Evolutionary conservation across 2,888 invertebrate genomes (phyloP).

Genomic region (Timema podura): DNA sequence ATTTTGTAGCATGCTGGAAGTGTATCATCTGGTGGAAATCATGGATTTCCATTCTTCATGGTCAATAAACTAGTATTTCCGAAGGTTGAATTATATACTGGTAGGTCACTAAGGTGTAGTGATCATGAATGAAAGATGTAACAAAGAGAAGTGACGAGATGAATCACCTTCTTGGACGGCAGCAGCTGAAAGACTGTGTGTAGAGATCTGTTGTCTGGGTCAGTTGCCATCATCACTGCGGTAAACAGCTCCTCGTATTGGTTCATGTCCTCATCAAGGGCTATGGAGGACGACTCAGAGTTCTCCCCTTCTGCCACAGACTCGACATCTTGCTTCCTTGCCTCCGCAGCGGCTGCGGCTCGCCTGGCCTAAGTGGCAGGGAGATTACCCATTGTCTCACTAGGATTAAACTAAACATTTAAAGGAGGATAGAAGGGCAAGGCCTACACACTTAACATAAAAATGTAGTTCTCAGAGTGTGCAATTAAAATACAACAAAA

Average conservation of each 20-base stretch:
- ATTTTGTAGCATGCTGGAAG: no score
- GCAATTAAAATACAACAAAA: no score
- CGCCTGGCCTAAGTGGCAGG: slow-evolving; percentile 38
- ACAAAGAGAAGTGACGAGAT: background rate
- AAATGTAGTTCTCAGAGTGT: no score
- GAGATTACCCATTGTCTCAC: no score
- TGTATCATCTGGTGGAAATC: no score
- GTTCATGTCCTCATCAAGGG: slow-evolving; percentile 63
- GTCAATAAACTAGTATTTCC: no score
- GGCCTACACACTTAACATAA: no score
- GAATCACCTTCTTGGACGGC: slow-evolving; percentile 72
- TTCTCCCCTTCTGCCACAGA: slow-evolving; percentile 54
- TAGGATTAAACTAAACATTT: no score
- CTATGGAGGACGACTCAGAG: slow-evolving; percentile 66
- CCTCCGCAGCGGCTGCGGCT: slow-evolving; percentile 41
- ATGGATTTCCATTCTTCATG: no score
- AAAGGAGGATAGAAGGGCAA: no score
- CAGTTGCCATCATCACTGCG: slow-evolving; percentile 81
- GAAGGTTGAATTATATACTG: no score
- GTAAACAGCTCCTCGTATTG: slow-evolving; percentile 87
- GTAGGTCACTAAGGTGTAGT: no score
- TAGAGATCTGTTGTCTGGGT: slow-evolving; percentile 71
- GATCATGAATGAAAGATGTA: background rate
- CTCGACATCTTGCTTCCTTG: slow-evolving; percentile 45
- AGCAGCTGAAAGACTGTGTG: slow-evolving; percentile 86